phyloP scores from a whole-genome alignment of 2,113 vertebrate species.

The Protobothrops mucrosquamatus region DNA sequence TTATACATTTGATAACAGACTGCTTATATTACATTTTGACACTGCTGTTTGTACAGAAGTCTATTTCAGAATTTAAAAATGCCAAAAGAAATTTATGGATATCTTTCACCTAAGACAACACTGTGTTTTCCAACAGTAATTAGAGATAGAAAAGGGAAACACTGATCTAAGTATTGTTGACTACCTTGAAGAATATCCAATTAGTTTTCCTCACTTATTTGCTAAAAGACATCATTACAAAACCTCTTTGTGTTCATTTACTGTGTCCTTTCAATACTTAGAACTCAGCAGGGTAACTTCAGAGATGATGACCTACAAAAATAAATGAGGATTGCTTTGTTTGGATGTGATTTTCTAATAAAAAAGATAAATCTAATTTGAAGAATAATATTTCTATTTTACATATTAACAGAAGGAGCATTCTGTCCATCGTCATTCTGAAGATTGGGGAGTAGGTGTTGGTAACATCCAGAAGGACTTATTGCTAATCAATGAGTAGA shows the following conservation, averaged over 20 bases:
- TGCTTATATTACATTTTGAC: background rate
- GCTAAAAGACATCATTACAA: rapidly evolving
- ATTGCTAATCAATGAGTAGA: background rate
- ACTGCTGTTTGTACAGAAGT: background rate
- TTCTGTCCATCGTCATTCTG: background rate
- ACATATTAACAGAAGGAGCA: background rate
- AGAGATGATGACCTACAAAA: background rate
- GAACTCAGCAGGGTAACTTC: background rate
- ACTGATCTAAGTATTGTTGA: slow-evolving; percentile 24
- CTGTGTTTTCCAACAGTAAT: background rate
- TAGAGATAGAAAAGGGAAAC: slow-evolving; percentile 33
- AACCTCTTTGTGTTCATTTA: background rate
- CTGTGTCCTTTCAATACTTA: background rate
- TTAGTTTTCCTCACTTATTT: background rate
- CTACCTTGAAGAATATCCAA: slow-evolving; percentile 5
- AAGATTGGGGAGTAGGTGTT: background rate
- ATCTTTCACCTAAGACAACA: rapidly evolving
- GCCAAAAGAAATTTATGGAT: background rate
- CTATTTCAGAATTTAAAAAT: background rate
- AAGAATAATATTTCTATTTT: background rate
- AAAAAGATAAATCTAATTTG: background rate
- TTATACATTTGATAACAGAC: background rate
- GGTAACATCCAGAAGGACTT: background rate
- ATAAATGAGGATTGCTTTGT: background rate
- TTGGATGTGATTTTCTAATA: rapidly evolving